Evolutionary conservation across 2,888 invertebrate genomes (phyloP).

Genomic region (Gandaritis pyraliata): DNA sequence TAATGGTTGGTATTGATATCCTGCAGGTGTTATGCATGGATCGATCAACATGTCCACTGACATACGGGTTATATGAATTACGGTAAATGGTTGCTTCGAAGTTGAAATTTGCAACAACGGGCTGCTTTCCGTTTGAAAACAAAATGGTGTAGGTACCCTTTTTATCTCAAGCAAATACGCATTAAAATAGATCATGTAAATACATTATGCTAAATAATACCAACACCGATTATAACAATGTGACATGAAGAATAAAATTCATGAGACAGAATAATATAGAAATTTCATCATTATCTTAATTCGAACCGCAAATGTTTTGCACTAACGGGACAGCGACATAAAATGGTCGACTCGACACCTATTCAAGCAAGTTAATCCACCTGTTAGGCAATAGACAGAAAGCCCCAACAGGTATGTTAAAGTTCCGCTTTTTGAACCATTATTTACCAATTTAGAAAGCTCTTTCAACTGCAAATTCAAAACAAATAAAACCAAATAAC

Average conservation of each 20-base stretch:
- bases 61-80: constrained; percentile 39
- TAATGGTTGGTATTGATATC: constrained; percentile 33
- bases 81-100: constrained; percentile 36
- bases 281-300: neutral
- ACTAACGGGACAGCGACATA: constrained; percentile 1
- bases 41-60: constrained; percentile 43
- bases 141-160: constrained; percentile 23
- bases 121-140: constrained; percentile 24
- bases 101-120: constrained; percentile 32
- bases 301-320: neutral
- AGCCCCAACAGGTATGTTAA: constrained; percentile 10
- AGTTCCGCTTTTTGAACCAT: neutral
- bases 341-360: constrained; percentile 1
- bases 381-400: constrained; percentile 8
- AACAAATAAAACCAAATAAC: constrained; percentile 30
- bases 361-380: constrained; percentile 8
- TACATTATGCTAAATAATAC: constrained; percentile 13
- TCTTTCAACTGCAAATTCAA: constrained; percentile 9
- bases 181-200: constrained; percentile 23
- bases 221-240: constrained; percentile 13
- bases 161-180: constrained; percentile 22
- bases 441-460: neutral
- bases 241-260: constrained; percentile 12
- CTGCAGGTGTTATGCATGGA: constrained; percentile 39
- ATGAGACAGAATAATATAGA: constrained; percentile 10